phyloP scores from a whole-genome alignment of 1,140 invertebrate species.

The Laodelphax striatellus region DNA sequence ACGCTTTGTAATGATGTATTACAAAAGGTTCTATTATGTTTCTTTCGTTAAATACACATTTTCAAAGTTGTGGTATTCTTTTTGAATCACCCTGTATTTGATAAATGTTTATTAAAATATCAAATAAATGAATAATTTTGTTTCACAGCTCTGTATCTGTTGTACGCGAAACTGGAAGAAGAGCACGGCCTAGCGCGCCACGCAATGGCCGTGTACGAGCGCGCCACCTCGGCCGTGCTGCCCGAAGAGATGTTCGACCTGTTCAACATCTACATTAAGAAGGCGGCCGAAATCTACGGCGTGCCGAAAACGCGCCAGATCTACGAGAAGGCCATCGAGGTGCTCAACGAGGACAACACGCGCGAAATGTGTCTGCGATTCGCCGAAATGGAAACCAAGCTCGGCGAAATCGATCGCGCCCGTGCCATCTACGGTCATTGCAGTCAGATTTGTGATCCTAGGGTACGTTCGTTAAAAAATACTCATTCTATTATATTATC shows the following conservation, averaged over 20 bases:
- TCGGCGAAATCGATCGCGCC: conserved; percentile 96
- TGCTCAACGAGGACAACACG: conserved; percentile 77
- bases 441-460: conserved; percentile 97
- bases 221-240: conserved; percentile 81
- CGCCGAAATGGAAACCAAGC: conserved; percentile 93
- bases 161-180: conserved; percentile 98
- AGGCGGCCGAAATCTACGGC: conserved; percentile 95
- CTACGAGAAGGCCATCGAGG: conserved; percentile 96
- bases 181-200: conserved; percentile 93
- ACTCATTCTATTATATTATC: too few species aligned
- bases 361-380: conserved; percentile 95
- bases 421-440: conserved; percentile 96
- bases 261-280: conserved; percentile 98
- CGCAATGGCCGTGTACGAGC: conserved; percentile 96
- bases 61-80: too few species aligned
- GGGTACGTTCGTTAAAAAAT: conserved; percentile 50
- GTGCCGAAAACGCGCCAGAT: conserved; percentile 93
- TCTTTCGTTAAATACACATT: too few species aligned
- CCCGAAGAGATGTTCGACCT: conserved; percentile 93
- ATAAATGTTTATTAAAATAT: too few species aligned
- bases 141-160: conserved; percentile 66
- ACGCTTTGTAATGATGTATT: too few species aligned
- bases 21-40: too few species aligned
- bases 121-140: background rate
- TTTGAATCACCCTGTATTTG: too few species aligned